These are phyloP conservation scores for Drosophila baimaii DNA, from an alignment of 1,140 invertebrate species.

Conservation along the genomic window DNA sequence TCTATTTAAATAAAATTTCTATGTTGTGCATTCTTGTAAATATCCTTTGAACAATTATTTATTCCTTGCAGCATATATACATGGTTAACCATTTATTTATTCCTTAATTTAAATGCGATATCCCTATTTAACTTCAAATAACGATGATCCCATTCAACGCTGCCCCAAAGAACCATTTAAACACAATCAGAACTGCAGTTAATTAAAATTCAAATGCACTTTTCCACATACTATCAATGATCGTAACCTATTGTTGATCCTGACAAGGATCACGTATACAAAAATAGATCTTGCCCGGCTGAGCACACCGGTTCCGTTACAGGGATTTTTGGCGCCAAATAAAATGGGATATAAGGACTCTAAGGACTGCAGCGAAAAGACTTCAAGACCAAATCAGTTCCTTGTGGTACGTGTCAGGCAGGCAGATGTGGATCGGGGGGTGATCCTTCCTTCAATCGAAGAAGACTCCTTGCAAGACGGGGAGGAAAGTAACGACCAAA, in stretches of 20 bases:
- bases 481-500: slow-evolving; percentile 65
- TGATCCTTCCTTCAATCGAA: not conserved
- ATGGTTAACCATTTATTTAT: too few relatives aligned
- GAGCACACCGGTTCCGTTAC: slow-evolving; percentile 49
- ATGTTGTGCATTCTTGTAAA: too few relatives aligned
- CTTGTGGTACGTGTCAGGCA: slow-evolving; percentile 41
- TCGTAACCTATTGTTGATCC: slow-evolving; percentile 12
- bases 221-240: not conserved
- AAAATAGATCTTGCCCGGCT: slow-evolving; percentile 8
- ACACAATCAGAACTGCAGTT: not conserved
- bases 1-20: too few relatives aligned
- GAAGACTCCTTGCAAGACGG: slow-evolving; percentile 46
- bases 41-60: too few relatives aligned
- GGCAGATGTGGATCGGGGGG: slow-evolving; percentile 31
- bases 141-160: not conserved
- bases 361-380: not conserved
- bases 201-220: slow-evolving; percentile 34
- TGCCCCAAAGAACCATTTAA: slow-evolving; percentile 6
- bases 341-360: not conserved
- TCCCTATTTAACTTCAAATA: not conserved
- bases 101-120: not conserved
- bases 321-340: slow-evolving; percentile 45
- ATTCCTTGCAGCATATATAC: too few relatives aligned
- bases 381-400: slow-evolving; percentile 39
- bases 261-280: slow-evolving; percentile 24